phyloP scores from a whole-genome alignment of 2,113 vertebrate species.

The Suncus etruscus region DNA sequence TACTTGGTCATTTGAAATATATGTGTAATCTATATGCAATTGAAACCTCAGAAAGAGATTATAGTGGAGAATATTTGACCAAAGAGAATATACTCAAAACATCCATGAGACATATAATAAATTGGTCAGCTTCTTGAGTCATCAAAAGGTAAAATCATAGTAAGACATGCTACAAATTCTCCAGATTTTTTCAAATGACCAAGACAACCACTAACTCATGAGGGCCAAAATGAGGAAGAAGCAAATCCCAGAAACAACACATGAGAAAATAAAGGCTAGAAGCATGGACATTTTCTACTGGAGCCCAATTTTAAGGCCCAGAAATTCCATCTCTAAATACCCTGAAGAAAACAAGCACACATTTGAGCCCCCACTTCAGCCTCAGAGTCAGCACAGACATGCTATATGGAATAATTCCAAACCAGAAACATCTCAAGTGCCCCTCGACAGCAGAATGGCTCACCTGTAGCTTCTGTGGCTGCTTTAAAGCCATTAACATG shows the following conservation, averaged over 20 bases:
- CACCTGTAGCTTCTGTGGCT: neutral
- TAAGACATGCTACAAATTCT: neutral
- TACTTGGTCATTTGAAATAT: neutral
- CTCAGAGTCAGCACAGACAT: neutral
- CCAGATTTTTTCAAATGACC: neutral
- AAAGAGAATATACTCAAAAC: neutral
- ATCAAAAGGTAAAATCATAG: neutral
- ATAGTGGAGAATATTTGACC: conserved; percentile 6
- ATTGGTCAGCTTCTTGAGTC: neutral
- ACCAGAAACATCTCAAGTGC: neutral
- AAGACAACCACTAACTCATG: neutral
- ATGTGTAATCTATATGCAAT: neutral
- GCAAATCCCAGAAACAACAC: neutral
- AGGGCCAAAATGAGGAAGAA: neutral
- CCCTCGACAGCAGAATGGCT: neutral
- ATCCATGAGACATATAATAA: neutral
- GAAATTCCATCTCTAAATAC: neutral
- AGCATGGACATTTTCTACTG: neutral
- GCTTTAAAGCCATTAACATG: neutral
- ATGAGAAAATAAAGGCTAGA: neutral
- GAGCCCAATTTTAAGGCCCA: neutral
- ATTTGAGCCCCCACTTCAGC: neutral
- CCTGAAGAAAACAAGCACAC: neutral
- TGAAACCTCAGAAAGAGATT: neutral
- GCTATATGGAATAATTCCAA: neutral